These are phyloP conservation scores for Phenganax subtilis DNA, from an alignment of 92 coral and sea anemone genomes.

Conservation along the genomic window DNA sequence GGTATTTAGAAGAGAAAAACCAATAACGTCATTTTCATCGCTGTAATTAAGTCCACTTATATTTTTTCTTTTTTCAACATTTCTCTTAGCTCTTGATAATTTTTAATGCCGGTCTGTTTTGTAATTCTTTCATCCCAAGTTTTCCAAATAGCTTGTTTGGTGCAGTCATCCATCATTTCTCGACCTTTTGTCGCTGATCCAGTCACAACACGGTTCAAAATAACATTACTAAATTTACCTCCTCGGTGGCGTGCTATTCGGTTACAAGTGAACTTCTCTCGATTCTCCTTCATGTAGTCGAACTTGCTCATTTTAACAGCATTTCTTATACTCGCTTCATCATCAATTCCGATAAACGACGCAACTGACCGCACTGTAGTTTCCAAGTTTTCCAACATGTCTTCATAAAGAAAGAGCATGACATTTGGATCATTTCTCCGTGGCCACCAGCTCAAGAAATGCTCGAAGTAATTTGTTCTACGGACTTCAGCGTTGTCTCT, in stretches of 20 bases:
- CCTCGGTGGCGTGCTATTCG: neutral
- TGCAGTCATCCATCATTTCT: constrained; percentile 4
- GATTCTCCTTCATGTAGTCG: constrained; percentile 10
- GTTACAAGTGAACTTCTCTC: neutral
- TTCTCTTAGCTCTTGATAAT: constrained; percentile 1
- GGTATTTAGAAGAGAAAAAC: no score
- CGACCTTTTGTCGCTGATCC: neutral
- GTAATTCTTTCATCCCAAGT: neutral
- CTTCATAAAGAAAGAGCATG: constrained; percentile 49
- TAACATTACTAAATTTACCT: neutral
- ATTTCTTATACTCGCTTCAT: constrained; percentile 12
- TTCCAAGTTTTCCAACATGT: constrained; percentile 44
- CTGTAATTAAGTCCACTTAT: no score
- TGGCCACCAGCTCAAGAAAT: constrained; percentile 53
- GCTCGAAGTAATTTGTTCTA: constrained; percentile 34
- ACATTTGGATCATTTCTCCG: constrained; percentile 40
- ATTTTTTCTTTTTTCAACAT: neutral
- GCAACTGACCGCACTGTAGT: constrained; percentile 20
- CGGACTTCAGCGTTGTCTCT: constrained; percentile 28
- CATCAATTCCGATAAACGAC: constrained; percentile 13
- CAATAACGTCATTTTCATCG: no score
- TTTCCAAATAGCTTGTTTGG: neutral
- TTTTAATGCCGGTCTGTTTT: neutral
- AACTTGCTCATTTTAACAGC: constrained; percentile 24
- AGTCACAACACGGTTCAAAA: neutral